Evolutionary conservation across 1,140 invertebrate genomes (phyloP).

Genomic region (Trichogramma pretiosum): DNA sequence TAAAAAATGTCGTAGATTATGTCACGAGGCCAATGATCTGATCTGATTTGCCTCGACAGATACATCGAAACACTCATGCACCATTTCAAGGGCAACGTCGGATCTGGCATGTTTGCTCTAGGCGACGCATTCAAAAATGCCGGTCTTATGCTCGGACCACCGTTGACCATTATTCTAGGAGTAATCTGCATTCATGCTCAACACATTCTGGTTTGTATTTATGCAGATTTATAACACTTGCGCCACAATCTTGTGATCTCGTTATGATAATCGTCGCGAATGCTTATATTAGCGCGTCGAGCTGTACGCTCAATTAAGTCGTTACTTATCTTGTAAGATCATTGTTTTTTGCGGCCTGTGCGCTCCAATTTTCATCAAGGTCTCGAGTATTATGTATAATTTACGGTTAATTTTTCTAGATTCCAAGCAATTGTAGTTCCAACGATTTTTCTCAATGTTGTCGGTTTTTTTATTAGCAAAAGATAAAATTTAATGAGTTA

Average conservation of each 20-base stretch:
- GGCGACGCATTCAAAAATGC: conserved; percentile 69
- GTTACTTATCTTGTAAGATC: too few species aligned
- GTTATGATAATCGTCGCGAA: conserved; percentile 7
- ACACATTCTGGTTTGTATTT: conserved; percentile 56
- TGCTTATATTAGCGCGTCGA: neutral
- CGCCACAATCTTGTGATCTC: conserved; percentile 4
- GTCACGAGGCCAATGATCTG: neutral
- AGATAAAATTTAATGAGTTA: too few species aligned
- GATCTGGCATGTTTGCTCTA: conserved; percentile 67
- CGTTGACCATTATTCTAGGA: conserved; percentile 57
- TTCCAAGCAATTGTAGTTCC: neutral
- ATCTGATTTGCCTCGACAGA: conserved; percentile 36
- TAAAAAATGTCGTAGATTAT: conserved; percentile 1
- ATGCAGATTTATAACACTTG: conserved; percentile 1
- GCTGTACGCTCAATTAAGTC: neutral
- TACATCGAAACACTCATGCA: conserved; percentile 66
- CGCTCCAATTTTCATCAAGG: conserved; percentile 14
- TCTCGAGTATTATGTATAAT: too few species aligned
- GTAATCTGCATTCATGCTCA: conserved; percentile 65
- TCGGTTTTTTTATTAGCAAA: too few species aligned
- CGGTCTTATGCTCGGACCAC: conserved; percentile 56
- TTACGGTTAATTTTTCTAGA: too few species aligned
- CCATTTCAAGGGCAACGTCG: conserved; percentile 67
- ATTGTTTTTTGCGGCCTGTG: too few species aligned
- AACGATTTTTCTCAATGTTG: neutral